Evolutionary conservation across 1,140 invertebrate genomes (phyloP), one percentile per base, ranked within the genome.

Genomic region (Chironomus striatipennis): DNA sequence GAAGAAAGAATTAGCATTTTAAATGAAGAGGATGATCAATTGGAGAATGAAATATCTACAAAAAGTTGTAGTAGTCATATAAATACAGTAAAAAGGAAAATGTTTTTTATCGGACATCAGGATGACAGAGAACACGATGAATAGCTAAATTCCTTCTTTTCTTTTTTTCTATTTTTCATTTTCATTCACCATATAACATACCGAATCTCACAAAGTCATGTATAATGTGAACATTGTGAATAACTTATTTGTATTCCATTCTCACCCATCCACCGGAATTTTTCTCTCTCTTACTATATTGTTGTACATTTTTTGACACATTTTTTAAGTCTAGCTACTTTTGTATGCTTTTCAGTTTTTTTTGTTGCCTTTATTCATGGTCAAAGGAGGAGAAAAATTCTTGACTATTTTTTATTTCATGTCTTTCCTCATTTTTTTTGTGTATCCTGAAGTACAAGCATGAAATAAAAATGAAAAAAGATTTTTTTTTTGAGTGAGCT

Each of bases 1-100:
- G 65, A 70, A 20, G 65, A 70, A 20, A 20, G 65, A 70, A 70
- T 70, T 70, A 70, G 20, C 65, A 70, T 70, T 70, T 70, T 70
- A 70, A 21, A 18, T 70, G n/a, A 70, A 20, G 65, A 70, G 10
- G 65, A 70, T 70, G 65, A 70, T 21, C 9, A 70, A 57, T n/a
- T 34, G 24, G 24, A 57, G 47, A 57, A 57, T 57, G 47, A 57
- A 57, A 57, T 12, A 12, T 12, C 47, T 17, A 70, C 10, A 20
- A 18, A 70, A 21, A 70, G 65, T 67, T 5, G 18, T 8, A 7
- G 18, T 9, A 70, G 18, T 3, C 65, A 70, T 20, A 20, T 10
- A 5, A 34, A 34, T 34, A 10, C 47, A n/a, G n/a, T 1, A n/a
- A n/a, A 4, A 18, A 21, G 65, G 20, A 70, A 70, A 70, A 70